Base-by-base conservation (phyloP, 2,888 invertebrate species). In the Ochlodes sylvanus region DNA sequence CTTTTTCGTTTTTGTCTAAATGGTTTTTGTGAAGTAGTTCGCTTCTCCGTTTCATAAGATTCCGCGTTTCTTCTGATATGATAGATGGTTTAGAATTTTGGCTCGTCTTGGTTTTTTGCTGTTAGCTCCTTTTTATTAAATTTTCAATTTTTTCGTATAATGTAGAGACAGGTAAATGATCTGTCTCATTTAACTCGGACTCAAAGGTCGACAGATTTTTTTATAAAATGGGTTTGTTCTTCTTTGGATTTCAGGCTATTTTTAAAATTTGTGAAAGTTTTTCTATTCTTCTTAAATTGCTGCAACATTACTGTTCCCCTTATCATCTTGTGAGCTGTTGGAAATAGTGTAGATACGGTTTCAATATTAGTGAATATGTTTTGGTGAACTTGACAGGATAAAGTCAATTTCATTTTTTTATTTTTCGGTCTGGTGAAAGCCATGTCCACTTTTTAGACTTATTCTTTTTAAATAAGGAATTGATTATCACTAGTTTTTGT, bases 401-500 rank as follows among this genome's bases (percentile, higher is more conserved):
- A 62, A 68, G 55, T 68, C 61, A 7, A 68, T 62, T 68, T 68
- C 68, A 44, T n/a, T 70, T 72, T 60, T 66, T 68, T 7, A 34
- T 63, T 55, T 62, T 69, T 17, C 64, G 42, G 17, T 66, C 63
- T 0, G 71, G 69, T 52, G 73, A 71, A 34, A 69, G 0, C 73
- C 71, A 72, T 12, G 70, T 72, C 71, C 71, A 72, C 50, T 57
- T 68, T 14, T 54, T 54, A 9, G 27, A 50, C 9, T 42, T 32
- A 52, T 65, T 70, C 15, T 66, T 70, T 17, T 71, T 71, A 7
- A 68, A 71, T 12, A 42, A 68, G 4, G 73, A 68, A 21, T 76
- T 72, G 64, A 75, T 71, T 19, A 73, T 69, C 47, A 67, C 19
- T 21, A 75, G 44, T 42, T 72, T 72, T 15, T 77, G 6, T 62